phyloP scores from a whole-genome alignment of 2,888 invertebrate species.

The Athalia rosae region DNA sequence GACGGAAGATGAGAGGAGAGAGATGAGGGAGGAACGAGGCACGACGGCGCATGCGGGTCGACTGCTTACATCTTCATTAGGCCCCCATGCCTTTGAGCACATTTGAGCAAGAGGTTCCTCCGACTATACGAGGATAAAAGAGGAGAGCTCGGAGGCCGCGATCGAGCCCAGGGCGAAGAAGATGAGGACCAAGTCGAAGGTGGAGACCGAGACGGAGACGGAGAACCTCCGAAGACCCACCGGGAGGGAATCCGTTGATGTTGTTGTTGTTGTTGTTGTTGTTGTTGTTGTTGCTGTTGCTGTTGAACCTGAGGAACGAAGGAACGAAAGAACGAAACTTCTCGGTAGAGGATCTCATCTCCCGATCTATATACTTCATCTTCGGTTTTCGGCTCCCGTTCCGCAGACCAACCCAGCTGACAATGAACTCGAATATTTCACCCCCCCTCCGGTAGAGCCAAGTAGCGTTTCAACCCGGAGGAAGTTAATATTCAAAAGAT shows the following conservation, averaged over 20 bases:
- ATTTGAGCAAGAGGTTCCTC: slow-evolving; percentile 49
- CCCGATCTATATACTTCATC: not conserved
- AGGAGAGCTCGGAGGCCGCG: slow-evolving; percentile 38
- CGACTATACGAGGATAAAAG: slow-evolving; percentile 47
- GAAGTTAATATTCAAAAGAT: too few species aligned
- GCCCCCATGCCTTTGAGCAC: slow-evolving; percentile 64
- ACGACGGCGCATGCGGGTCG: slow-evolving; percentile 60
- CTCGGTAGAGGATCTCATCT: slow-evolving; percentile 70
- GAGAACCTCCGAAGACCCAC: slow-evolving; percentile 70
- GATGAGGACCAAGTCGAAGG: slow-evolving; percentile 42
- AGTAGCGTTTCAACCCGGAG: too few species aligned
- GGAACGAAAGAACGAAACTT: slow-evolving; percentile 32
- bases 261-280: slow-evolving; percentile 53
- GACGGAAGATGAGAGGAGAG: slow-evolving; percentile 34
- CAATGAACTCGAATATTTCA: not conserved
- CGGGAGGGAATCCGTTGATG: slow-evolving; percentile 72
- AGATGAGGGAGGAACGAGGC: slow-evolving; percentile 58
- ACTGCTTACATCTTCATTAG: slow-evolving; percentile 74
- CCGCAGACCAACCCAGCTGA: too few species aligned
- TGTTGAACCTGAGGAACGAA: slow-evolving; percentile 53
- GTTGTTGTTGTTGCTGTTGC: slow-evolving; percentile 67
- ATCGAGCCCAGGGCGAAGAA: slow-evolving; percentile 39
- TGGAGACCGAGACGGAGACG: slow-evolving; percentile 44
- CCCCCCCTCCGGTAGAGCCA: too few species aligned
- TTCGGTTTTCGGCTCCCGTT: too few species aligned